A percentile compares a stretch with the other conserved stretches of the same genome.
phyloP scores from a whole-genome alignment of 2,797 vertebrate genomes.

The Neosalanx taihuensis region DNA sequence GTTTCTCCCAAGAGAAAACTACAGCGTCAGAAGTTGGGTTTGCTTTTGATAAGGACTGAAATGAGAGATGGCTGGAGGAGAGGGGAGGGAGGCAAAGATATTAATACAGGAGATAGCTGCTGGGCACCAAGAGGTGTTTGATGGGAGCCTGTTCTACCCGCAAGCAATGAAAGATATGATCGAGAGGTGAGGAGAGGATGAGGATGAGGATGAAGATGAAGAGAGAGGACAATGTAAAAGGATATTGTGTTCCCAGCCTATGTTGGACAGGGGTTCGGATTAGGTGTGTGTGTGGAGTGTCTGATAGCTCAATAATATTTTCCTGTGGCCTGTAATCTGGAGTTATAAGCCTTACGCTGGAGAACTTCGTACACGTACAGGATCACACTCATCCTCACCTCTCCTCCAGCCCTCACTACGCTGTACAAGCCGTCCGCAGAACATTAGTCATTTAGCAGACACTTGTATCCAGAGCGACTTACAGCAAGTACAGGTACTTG shows the following conservation, averaged over 20 bases:
- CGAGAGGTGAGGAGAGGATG: conserved; percentile 4
- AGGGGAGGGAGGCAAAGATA: conserved; percentile 14
- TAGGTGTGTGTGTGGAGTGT: neutral
- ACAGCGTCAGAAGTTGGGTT: conserved; percentile 4
- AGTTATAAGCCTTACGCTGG: neutral
- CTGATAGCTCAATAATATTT: neutral
- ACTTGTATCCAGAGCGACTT: too few species aligned
- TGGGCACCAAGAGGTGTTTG: neutral
- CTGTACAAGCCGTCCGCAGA: conserved; percentile 25
- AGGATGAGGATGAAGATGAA: neutral
- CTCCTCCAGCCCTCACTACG: conserved; percentile 18
- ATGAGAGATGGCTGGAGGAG: conserved; percentile 22
- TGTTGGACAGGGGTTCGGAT: conserved; percentile 8
- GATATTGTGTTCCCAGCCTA: neutral
- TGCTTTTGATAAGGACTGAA: conserved; percentile 9
- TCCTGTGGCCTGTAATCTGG: neutral
- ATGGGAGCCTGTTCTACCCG: neutral
- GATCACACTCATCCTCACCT: conserved; percentile 3
- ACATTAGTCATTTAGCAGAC: too few species aligned
- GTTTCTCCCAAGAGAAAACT: conserved; percentile 8
- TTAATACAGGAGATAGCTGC: conserved; percentile 32
- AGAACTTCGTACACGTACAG: neutral
- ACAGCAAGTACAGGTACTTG: too few species aligned
- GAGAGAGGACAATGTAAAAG: neutral
- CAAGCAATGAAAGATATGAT: neutral